Base-by-base conservation (phyloP, 2,113 vertebrate species). In the Nothobranchius kuhntae region DNA sequence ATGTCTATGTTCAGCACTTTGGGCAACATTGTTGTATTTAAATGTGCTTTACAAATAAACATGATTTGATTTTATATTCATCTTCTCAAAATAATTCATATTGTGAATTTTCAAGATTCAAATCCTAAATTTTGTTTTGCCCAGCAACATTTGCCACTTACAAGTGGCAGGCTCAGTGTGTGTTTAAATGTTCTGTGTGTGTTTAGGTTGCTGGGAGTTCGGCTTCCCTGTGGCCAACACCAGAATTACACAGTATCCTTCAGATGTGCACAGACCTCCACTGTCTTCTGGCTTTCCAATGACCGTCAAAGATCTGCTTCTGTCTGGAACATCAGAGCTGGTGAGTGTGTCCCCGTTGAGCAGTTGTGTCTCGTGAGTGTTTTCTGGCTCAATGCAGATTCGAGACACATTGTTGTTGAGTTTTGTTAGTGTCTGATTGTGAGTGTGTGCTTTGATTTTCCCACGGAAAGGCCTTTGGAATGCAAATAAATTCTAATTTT, bases 301-400 rank as follows among this genome's bases (percentile, higher is more conserved):
- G 44, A 96, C 96, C 0, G 95, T 99, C 69, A 99, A 98, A 77
- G 95, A 97, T 35, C 92, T 98, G 35, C 92, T 98, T n/a, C 94
- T 98, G 13, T 95, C 95, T 0, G 92, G 93, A 65, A 92, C 86
- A 13, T 80, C 87, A 0, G 96, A 98, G 24, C 73, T 85, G 0
- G 97, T 96, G 78, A 95, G 95, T 83, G 21, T 30, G 8, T 50
- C 46, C 11, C 54, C 9, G 45, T 46, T 42, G 40, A 58, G 36
- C n/a, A 21, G 21, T 21, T 21, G 21, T 21, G 21, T 21, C 21
- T 21, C 21, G 21, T 21, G 12, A 9, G 38, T 65, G 35, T 61
- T 71, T 61, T 15, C 12, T 13, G 35, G n/a, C 47, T 24, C 30
- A 26, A 71, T 53, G 70, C 54, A 11, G 48, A 21, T 30, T 40